Percentiles rank a stretch among this genome's conserved stretches.
Conservation (phyloP, 2,888 invertebrate species). For the Heliconius ismenius region DNA sequence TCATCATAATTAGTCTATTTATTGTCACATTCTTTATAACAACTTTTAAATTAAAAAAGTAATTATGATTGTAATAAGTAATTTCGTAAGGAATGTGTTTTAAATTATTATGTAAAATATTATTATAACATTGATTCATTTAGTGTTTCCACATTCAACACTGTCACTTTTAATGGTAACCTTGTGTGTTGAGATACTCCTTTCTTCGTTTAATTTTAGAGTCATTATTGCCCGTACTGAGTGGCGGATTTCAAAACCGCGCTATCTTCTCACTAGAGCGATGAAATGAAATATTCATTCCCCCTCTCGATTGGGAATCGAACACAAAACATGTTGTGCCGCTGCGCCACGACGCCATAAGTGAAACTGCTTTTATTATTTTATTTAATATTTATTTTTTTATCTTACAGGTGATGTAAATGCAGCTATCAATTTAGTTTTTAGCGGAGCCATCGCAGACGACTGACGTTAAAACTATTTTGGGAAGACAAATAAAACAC, state of each 20-base stretch:
- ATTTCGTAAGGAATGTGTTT: neutral
- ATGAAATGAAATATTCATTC: neutral
- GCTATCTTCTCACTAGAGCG: neutral
- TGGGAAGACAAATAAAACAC: constrained; percentile 29
- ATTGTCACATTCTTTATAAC: neutral
- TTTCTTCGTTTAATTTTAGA: too few species aligned
- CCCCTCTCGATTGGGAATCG: neutral
- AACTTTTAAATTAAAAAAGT: neutral
- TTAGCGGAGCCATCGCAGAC: constrained; percentile 80
- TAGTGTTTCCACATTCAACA: neutral
- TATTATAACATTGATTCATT: neutral
- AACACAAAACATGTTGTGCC: neutral
- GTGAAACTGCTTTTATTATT: neutral
- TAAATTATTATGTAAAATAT: neutral
- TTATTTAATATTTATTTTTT: constrained; percentile 45
- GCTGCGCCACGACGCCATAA: neutral
- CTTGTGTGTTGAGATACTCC: neutral
- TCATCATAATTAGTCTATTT: neutral
- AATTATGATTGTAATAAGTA: neutral
- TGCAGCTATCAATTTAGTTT: constrained; percentile 94
- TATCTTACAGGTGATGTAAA: constrained; percentile 89
- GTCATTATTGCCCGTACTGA: too few species aligned
- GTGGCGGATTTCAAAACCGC: too few species aligned
- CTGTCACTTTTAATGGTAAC: too few species aligned
- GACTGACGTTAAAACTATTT: constrained; percentile 50